Base-by-base conservation (phyloP, 1,140 invertebrate genomes). In the Cotesia vestalis region DNA sequence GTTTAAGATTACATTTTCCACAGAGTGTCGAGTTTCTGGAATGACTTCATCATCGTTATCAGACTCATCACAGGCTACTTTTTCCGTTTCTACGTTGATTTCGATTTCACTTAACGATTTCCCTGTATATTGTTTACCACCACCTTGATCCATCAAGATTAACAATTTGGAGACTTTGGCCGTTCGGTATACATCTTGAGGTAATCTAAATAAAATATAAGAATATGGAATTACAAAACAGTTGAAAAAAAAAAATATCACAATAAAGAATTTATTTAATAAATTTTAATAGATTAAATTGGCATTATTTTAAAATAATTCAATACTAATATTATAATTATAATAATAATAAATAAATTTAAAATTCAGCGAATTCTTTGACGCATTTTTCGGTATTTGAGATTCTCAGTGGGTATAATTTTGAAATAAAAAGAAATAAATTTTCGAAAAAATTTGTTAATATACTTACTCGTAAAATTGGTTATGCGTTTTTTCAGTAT, bases 41-140 rank as follows among this genome's bases (percentile, higher is more conserved):
- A 9, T 57, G 5, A 11, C 3, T 12, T 34, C 2, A 11, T 63
- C 12, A 11, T 36, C 27, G 11, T 36, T 3, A 36, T 40, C 61
- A 63, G 34, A 36, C 5, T 63, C 61, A 4, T 63, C 61, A 1
- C 12, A 63, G n/a, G 59, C 66, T 64, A 75, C 36, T 57, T 73
- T 51, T 51, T 80, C 64, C 74, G 77, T 57, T 68, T 81, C 78
- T 52, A 80, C 62, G 74, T 81, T 71, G 35, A 83, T 66, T n/a
- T 83, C 76, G 60, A 84, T 83, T 63, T 84, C 81, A 59, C 83
- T 77, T 9, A 83, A 66, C 1, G 75, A 64, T 76, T 83, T 82
- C n/a, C 77, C 78, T 79, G 76, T 80, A 57, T 57, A 82, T 53
- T 72, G 12, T 51, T 75, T 77, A 61, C 77, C 79, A 73, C 77